These are phyloP conservation scores for Xanthorhoe designata DNA, from an alignment of 2,888 invertebrate species.

Conservation along the genomic window DNA sequence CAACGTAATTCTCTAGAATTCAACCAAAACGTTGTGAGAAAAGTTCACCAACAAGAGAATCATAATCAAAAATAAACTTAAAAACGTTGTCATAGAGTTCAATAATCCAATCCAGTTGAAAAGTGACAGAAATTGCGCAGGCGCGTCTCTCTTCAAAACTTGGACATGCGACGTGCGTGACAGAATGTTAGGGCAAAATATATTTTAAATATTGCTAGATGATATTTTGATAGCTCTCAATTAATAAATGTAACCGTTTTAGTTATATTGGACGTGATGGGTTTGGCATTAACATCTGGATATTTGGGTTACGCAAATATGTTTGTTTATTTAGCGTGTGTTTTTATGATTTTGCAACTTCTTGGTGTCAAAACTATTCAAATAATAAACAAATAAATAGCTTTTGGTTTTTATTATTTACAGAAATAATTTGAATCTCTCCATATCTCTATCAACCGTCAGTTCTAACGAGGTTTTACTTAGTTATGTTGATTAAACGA, in stretches of 20 bases:
- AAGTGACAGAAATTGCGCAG: constrained; percentile 61
- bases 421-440: no score
- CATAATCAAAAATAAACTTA: constrained; percentile 22
- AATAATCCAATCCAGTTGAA: constrained; percentile 20
- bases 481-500: no score
- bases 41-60: not conserved
- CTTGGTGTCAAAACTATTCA: not conserved
- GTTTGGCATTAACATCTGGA: constrained; percentile 23
- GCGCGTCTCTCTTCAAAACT: constrained; percentile 63
- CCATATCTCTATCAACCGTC: no score
- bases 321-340: not conserved
- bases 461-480: no score
- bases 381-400: not conserved
- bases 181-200: constrained; percentile 49
- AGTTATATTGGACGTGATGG: constrained; percentile 34
- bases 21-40: no score
- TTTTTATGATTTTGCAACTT: not conserved
- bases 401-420: not conserved
- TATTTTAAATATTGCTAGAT: constrained; percentile 38
- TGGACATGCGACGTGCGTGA: constrained; percentile 53
- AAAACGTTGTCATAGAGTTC: constrained; percentile 14
- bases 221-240: constrained; percentile 45
- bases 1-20: no score
- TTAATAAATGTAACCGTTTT: constrained; percentile 40
- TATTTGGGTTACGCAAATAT: constrained; percentile 29